Evolutionary conservation across 2,888 invertebrate species (phyloP), one percentile per base, ranked within the genome.

Genomic region (Gymnosoma rotundatum): DNA sequence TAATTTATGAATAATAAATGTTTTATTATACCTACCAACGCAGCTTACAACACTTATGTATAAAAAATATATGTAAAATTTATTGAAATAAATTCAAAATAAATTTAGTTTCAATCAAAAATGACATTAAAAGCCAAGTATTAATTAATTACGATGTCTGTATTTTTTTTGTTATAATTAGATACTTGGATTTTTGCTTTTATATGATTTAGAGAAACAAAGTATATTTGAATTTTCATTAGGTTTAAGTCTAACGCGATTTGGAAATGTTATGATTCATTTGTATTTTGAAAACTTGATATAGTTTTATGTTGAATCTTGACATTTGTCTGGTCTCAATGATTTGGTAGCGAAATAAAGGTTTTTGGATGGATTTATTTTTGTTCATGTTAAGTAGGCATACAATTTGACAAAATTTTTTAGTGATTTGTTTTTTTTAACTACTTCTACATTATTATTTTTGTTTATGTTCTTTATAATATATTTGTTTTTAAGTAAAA

Each of bases 51-150:
- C 87, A 80, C 81, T 84, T 84, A 32, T 42, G 63, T 12, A 42
- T 42, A 42, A 2, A 16, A 67, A 64, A 86, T 76, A 72, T 67
- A 85, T 78, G 67, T 67, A 61, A 16, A 58, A n/a, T 38, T 60
- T 20, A 60, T 64, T 45, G 42, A n/a, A 72, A 76, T 66, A 50
- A 56, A 63, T 14, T 52, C 6, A 64, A 12, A 50, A 45, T 48
- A 63, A 58, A 66, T 69, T 61, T 74, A 8, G 25, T 48, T 60
- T 63, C 4, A 50, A 58, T 69, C 12, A 64, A 69, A 75, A 63
- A 50, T 74, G 60, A 74, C 54, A 18, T 86, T 88, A 86, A 86
- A 87, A 88, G 88, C 89, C 90, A 90, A 90, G 89, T 90, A 90
- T 89, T 89, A 89, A 89, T 89, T 88, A 88, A 89, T 75, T 69